Percentiles rank a stretch among this genome's conserved stretches.
Evolutionary conservation across 2,797 vertebrate species (phyloP).

Genomic region (Cuculus canorus): DNA sequence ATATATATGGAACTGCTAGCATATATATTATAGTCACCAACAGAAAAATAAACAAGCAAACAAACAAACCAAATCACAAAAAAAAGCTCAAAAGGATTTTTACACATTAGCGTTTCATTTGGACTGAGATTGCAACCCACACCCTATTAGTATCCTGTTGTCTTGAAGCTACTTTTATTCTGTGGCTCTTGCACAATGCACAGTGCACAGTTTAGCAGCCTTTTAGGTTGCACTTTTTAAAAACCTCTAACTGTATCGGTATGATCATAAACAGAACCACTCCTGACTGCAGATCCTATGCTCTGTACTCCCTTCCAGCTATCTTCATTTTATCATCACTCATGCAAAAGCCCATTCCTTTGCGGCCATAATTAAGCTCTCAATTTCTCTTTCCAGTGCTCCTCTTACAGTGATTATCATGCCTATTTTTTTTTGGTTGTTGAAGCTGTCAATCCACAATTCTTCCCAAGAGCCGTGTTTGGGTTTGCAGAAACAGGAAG

Average conservation of each 20-base stretch:
- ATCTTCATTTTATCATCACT: not conserved
- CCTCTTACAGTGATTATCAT: constrained; percentile 13
- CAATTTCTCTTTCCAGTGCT: constrained; percentile 6
- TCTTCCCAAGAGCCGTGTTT: constrained; percentile 4
- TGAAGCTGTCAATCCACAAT: constrained; percentile 4
- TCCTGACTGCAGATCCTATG: not conserved
- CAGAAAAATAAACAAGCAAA: not conserved
- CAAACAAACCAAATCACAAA: not conserved
- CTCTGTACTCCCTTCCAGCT: not conserved
- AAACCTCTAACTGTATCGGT: not conserved
- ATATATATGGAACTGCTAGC: not conserved
- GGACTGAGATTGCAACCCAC: not conserved
- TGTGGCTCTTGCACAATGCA: not conserved
- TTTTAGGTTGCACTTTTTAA: not conserved
- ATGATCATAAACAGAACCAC: not conserved
- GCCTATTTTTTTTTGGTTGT: constrained; percentile 3
- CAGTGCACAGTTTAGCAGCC: not conserved
- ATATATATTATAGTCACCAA: not conserved
- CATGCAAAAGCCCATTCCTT: not conserved
- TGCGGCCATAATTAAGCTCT: constrained; percentile 2
- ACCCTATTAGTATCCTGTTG: not conserved
- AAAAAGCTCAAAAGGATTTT: not conserved
- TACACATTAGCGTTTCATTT: not conserved
- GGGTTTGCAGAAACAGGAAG: not conserved
- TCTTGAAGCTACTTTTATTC: not conserved